phyloP scores from a whole-genome alignment of 2,888 invertebrate genomes.

The Dromius quadrimaculatus region DNA sequence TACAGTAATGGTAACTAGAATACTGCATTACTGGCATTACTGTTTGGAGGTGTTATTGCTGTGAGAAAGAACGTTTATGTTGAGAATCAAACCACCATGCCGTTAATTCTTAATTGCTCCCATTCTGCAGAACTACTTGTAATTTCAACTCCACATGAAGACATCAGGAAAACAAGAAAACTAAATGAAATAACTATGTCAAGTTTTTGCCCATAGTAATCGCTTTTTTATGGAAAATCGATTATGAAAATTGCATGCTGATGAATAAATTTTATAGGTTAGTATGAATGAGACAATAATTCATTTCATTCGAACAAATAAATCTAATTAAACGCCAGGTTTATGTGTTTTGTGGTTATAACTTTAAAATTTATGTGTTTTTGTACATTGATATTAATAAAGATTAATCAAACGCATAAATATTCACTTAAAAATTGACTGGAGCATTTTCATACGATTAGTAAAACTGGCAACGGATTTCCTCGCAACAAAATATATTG shows the following conservation, averaged over 20 bases:
- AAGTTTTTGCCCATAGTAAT: conserved; percentile 1
- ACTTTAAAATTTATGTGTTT: conserved; percentile 40
- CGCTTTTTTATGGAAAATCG: not conserved
- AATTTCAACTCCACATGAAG: conserved; percentile 5
- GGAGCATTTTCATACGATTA: too few species aligned
- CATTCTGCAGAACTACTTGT: conserved; percentile 25
- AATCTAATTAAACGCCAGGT: conserved; percentile 38
- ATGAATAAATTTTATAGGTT: conserved; percentile 19
- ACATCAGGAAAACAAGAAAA: not conserved
- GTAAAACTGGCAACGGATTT: too few species aligned
- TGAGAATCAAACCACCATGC: conserved; percentile 23
- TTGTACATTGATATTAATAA: conserved; percentile 23
- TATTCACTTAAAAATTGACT: too few species aligned
- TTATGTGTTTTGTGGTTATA: conserved; percentile 39
- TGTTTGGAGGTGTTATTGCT: conserved; percentile 18
- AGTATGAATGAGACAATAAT: conserved; percentile 32
- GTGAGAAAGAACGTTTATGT: conserved; percentile 35
- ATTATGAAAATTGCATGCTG: conserved; percentile 10
- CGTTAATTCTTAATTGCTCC: conserved; percentile 41
- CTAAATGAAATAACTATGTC: conserved; percentile 28
- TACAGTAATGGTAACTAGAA: conserved; percentile 34
- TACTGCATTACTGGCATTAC: conserved; percentile 14
- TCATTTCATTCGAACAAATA: conserved; percentile 30
- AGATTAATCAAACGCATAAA: conserved; percentile 24
- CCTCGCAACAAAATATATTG: too few species aligned